A percentile compares a stretch with the other conserved stretches of the same genome.
Conservation (phyloP, 2,797 vertebrate genomes). For the Ictinia mississippiensis region DNA sequence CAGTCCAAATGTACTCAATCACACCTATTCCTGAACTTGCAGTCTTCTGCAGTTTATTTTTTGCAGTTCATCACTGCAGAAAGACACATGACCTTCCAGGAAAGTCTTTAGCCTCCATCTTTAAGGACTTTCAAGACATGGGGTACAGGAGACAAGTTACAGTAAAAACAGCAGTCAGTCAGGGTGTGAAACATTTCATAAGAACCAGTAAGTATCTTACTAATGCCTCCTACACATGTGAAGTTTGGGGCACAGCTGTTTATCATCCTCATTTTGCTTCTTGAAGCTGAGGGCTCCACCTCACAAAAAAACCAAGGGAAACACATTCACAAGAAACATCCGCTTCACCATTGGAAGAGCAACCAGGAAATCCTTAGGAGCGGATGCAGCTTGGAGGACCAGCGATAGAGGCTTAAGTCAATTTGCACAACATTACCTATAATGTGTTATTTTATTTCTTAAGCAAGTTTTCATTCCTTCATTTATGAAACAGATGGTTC, state of each 20-base stretch:
- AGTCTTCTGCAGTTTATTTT: neutral
- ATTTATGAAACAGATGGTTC: neutral
- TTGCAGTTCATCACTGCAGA: neutral
- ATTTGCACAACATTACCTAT: neutral
- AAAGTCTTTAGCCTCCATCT: neutral
- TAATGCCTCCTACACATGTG: rapidly evolving
- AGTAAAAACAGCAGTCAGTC: neutral
- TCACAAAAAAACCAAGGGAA: neutral
- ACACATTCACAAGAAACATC: neutral
- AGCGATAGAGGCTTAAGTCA: neutral
- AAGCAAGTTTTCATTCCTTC: neutral
- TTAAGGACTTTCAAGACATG: neutral
- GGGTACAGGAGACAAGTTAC: neutral
- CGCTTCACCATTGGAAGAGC: neutral
- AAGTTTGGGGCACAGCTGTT: neutral
- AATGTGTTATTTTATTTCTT: neutral
- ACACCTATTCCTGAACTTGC: neutral
- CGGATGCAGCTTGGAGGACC: neutral
- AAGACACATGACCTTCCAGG: neutral
- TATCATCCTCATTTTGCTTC: neutral
- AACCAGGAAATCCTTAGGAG: neutral
- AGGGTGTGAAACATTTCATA: neutral
- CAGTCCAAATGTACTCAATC: neutral
- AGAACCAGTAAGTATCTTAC: neutral
- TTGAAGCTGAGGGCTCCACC: neutral